These are phyloP conservation scores for Drosophila quinaria DNA, from an alignment of 2,888 invertebrate species.

Conservation along the genomic window DNA sequence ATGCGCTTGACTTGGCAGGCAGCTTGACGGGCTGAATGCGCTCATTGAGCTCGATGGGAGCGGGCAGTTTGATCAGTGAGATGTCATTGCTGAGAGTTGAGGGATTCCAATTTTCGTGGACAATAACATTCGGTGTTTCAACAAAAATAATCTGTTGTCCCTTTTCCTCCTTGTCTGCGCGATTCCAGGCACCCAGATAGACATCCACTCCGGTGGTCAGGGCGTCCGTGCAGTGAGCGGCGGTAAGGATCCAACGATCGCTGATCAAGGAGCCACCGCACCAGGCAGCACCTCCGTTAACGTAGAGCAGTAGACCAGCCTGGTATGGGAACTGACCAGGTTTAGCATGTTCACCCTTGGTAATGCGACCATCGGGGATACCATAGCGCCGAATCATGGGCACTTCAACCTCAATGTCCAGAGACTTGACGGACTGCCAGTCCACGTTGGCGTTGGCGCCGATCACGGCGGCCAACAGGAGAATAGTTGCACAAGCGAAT, in stretches of 20 bases:
- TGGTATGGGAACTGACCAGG: slow-evolving; percentile 82
- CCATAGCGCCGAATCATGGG: slow-evolving; percentile 35
- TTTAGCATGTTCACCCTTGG: slow-evolving; percentile 71
- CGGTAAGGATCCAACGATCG: slow-evolving; percentile 78
- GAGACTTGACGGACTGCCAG: slow-evolving; percentile 57
- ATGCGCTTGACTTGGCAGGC: slow-evolving; percentile 57
- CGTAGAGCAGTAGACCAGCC: slow-evolving; percentile 72
- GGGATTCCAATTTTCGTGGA: slow-evolving; percentile 84
- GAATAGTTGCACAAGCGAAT: slow-evolving; percentile 55
- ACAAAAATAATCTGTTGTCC: slow-evolving; percentile 74
- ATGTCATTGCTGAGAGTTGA: slow-evolving; percentile 85
- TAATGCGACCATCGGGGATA: slow-evolving; percentile 74
- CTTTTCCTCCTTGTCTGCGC: slow-evolving; percentile 61
- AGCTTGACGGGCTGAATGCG: slow-evolving; percentile 71
- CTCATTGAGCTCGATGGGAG: slow-evolving; percentile 80
- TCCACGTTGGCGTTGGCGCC: slow-evolving; percentile 58
- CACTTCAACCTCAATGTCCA: slow-evolving; percentile 47
- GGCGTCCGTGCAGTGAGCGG: slow-evolving; percentile 83
- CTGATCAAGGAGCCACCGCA: slow-evolving; percentile 84
- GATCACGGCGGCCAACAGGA: slow-evolving; percentile 54
- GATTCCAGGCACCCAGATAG: slow-evolving; percentile 76
- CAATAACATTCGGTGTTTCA: slow-evolving; percentile 62
- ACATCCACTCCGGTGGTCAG: slow-evolving; percentile 76
- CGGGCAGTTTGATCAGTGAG: slow-evolving; percentile 85
- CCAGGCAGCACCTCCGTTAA: slow-evolving; percentile 65